Evolutionary conservation across 2,888 invertebrate genomes (phyloP).

Genomic region (Campoletis raptor): DNA sequence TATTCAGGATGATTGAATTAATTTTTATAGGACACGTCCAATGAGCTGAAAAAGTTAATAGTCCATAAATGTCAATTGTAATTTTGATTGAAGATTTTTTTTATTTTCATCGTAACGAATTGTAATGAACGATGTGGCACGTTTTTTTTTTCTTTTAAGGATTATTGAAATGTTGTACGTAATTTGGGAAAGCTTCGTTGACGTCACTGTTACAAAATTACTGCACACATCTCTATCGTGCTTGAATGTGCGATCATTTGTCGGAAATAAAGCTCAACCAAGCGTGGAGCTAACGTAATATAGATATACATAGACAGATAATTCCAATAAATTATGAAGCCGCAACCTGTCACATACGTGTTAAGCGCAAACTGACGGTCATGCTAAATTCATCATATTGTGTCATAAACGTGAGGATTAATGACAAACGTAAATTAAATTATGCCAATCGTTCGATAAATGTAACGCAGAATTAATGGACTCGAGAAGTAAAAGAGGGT

Average conservation of each 20-base stretch:
- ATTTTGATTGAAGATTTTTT: background rate
- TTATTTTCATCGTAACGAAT: background rate
- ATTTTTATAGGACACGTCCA: background rate
- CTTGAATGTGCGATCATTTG: constrained; percentile 41
- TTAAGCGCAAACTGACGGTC: constrained; percentile 38
- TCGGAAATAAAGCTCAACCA: constrained; percentile 22
- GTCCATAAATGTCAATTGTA: background rate
- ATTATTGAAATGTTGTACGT: background rate
- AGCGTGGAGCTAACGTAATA: constrained; percentile 13
- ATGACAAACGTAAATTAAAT: constrained; percentile 51
- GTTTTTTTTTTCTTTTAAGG: background rate
- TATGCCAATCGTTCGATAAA: constrained; percentile 28
- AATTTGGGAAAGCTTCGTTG: background rate
- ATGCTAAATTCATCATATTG: constrained; percentile 57
- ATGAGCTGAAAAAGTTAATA: background rate
- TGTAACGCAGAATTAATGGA: background rate
- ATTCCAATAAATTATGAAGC: constrained; percentile 44
- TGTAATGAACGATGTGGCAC: background rate
- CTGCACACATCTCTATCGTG: background rate
- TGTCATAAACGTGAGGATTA: constrained; percentile 58
- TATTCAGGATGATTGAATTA: background rate
- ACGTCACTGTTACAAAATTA: constrained; percentile 19
- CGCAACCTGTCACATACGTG: constrained; percentile 33
- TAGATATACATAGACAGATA: background rate
- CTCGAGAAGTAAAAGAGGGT: background rate